A percentile compares a stretch with the other conserved stretches of the same genome.
Evolutionary conservation across 2,888 invertebrate species (phyloP).

Genomic region (Catocala fraxini): DNA sequence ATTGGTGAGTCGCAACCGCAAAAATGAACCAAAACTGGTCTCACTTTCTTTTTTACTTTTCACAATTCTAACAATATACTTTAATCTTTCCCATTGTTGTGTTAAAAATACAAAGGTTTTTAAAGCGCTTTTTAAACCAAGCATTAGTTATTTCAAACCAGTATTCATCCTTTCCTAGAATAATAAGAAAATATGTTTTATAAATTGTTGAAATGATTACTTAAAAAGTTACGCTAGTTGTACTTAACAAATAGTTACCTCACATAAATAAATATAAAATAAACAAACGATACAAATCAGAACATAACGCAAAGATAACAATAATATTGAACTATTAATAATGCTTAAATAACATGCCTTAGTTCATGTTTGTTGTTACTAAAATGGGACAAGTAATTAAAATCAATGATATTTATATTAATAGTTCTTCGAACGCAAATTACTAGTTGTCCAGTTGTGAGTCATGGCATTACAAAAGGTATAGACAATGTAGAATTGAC

Average conservation of each 20-base stretch:
- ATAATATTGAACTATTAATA: slow-evolving; percentile 36
- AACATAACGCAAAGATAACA: slow-evolving; percentile 23
- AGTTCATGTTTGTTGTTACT: slow-evolving; percentile 35
- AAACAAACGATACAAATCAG: slow-evolving; percentile 9
- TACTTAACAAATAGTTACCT: too few relatives aligned
- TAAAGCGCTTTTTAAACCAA: slow-evolving; percentile 6
- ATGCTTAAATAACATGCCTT: slow-evolving; percentile 34
- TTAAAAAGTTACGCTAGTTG: too few relatives aligned
- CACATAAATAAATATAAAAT: neutral
- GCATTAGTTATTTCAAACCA: neutral
- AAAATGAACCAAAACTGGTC: slow-evolving; percentile 63
- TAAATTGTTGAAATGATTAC: neutral
- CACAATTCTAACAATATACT: slow-evolving; percentile 54
- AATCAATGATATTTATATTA: slow-evolving; percentile 41
- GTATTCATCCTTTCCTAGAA: neutral
- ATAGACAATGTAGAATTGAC: slow-evolving; percentile 55
- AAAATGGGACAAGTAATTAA: slow-evolving; percentile 46
- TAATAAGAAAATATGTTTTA: neutral
- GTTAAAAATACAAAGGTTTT: slow-evolving; percentile 21
- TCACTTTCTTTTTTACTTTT: slow-evolving; percentile 66
- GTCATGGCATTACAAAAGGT: slow-evolving; percentile 47
- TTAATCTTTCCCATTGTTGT: slow-evolving; percentile 32
- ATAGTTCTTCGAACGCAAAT: slow-evolving; percentile 34
- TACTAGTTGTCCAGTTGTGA: slow-evolving; percentile 40
- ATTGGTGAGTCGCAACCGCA: slow-evolving; percentile 64